Evolutionary conservation across 2,888 invertebrate species (phyloP).

Genomic region (Chrysodeixis includens): DNA sequence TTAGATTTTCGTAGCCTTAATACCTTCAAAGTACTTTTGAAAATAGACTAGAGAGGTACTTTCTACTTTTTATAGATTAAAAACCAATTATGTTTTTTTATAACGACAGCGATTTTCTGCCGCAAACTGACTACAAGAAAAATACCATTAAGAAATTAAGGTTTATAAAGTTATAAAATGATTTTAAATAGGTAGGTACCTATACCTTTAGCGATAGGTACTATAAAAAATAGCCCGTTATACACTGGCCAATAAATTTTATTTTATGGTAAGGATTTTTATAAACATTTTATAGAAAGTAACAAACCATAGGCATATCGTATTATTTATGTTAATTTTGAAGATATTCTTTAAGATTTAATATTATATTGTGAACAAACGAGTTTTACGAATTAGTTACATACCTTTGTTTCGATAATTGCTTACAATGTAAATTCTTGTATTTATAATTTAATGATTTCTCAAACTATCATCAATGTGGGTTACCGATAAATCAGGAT

Average conservation of each 20-base stretch:
- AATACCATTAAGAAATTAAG: too few species aligned
- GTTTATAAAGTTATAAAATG: too few species aligned
- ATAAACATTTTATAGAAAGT: conserved; percentile 1
- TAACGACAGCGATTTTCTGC: too few species aligned
- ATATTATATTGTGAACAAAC: conserved; percentile 28
- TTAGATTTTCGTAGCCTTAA: too few species aligned
- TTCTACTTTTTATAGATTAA: too few species aligned
- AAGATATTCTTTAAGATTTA: conserved; percentile 15
- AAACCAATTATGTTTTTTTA: too few species aligned
- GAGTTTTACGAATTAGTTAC: conserved; percentile 26
- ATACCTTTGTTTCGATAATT: conserved; percentile 48
- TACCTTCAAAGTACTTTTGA: too few species aligned
- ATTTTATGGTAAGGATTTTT: conserved; percentile 3
- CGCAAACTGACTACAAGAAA: too few species aligned
- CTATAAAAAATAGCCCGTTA: neutral
- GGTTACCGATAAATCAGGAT: neutral
- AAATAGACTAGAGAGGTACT: too few species aligned
- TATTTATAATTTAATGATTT: conserved; percentile 25
- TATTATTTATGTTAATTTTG: conserved; percentile 37
- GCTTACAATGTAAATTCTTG: conserved; percentile 29
- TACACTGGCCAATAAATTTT: neutral
- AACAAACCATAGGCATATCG: conserved; percentile 17
- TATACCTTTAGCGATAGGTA: neutral
- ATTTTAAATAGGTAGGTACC: neutral
- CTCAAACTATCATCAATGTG: neutral